Conservation (phyloP, 2,113 vertebrate genomes). For the Elanoides forficatus region DNA sequence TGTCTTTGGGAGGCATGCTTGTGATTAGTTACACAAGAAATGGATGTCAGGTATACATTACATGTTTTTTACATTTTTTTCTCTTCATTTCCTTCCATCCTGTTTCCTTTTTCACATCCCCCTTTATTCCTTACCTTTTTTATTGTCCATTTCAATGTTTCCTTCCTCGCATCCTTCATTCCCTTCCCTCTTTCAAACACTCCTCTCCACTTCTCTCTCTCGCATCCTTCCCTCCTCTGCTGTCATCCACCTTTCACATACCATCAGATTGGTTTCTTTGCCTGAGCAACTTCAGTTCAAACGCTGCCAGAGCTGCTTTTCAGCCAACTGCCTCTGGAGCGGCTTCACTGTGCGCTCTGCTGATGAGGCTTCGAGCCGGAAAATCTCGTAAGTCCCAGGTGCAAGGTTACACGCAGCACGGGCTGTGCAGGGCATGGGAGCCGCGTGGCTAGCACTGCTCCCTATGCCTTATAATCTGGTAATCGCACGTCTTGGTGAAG, state of each 20-base stretch:
- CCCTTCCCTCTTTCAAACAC: background rate
- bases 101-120: background rate
- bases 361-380: slow-evolving; percentile 35
- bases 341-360: slow-evolving; percentile 38
- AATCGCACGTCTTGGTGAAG: background rate
- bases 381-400: slow-evolving; percentile 37
- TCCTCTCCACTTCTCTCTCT: background rate
- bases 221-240: background rate
- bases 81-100: slow-evolving; percentile 15
- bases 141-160: background rate
- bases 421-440: background rate
- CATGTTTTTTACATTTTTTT: slow-evolving; percentile 11
- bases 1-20: background rate
- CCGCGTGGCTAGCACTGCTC: background rate
- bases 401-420: background rate
- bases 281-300: slow-evolving; percentile 44
- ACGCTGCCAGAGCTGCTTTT: slow-evolving; percentile 48
- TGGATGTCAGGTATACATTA: background rate
- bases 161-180: background rate
- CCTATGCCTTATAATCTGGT: background rate
- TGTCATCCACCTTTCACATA: background rate
- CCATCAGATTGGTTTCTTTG: slow-evolving; percentile 52
- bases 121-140: background rate
- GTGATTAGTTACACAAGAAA: background rate
- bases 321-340: slow-evolving; percentile 57